Conservation (phyloP, 2,113 vertebrate species). For the Anguilla japonica region DNA sequence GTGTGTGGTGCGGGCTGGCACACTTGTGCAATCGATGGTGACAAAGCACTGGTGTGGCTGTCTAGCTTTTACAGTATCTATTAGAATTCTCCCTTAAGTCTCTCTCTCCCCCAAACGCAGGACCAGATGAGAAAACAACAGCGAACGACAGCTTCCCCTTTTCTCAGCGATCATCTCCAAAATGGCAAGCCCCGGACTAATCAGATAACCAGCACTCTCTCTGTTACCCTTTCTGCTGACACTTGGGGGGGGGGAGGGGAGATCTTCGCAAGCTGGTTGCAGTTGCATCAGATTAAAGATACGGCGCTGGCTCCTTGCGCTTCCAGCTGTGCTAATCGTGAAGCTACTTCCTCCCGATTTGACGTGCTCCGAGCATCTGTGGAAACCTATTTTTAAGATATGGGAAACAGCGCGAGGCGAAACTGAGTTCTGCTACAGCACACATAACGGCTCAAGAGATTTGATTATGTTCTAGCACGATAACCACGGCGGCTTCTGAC, state of each 20-base stretch:
- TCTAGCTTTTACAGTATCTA: neutral
- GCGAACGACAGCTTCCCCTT: neutral
- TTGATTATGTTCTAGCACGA: neutral
- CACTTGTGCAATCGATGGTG: neutral
- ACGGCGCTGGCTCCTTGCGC: neutral
- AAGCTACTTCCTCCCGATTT: neutral
- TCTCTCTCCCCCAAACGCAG: neutral
- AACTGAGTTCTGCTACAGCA: neutral
- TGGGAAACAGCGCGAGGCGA: neutral
- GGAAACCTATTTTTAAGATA: neutral
- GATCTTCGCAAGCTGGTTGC: neutral
- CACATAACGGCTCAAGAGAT: neutral
- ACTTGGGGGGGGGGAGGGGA: neutral
- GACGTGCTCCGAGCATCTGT: neutral
- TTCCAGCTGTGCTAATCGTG: neutral
- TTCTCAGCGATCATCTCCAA: neutral
- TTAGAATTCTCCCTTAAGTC: neutral
- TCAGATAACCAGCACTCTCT: neutral
- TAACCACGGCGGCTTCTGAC: no score
- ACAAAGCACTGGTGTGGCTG: neutral
- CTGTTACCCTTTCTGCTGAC: neutral
- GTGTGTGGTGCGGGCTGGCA: neutral
- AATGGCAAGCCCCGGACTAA: neutral
- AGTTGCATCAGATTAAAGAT: neutral
- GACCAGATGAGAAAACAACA: neutral